Evolutionary conservation across 2,888 invertebrate species (phyloP), one percentile per base, ranked within the genome.

Genomic region (Drosophila planitibia): DNA sequence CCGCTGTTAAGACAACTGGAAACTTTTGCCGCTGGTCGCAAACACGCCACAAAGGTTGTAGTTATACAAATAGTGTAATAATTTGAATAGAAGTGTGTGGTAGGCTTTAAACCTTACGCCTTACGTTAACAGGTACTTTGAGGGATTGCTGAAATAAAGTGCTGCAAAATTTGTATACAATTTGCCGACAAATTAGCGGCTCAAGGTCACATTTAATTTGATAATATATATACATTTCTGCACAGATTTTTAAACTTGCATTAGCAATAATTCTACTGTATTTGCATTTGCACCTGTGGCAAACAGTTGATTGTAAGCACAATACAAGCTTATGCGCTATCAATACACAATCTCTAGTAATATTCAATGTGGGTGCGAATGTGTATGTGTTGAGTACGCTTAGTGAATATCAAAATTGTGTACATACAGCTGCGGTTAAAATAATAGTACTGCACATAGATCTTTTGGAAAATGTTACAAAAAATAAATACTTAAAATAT

Each of bases 41-140:
- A 59, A 39, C 16, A 35, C 33, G 35, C 22, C 19, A 51, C 25
- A 66, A 77, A 59, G 54, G 49, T 77, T 77, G 41, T 32, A 41
- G 25, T 47, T 57, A 33, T 51, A 41, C 16, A 52, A 60, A 37
- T 54, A 76, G 71, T 57, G 49, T 1, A 14, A 47, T 37, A 7
- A 12, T 47, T 59, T 2, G 4, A 62, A 19, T 19, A 41, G 14
- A 7, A 9, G 58, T 72, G 41, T 22, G n/a, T n/a, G 39, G 65
- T 66, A 59, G 51, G 44, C 28, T 30, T 39, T 19, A 19, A 10
- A 6, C 25, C 5, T 14, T 32, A 39, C 12, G 41, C 25, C 30
- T 14, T 63, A 30, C 4, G 9, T 19, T 66, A n/a, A 4, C 3
- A 16, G 4, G 6, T 0, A 52, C 9, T 19, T n/a, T 39, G 25